These are phyloP conservation scores for Phoebastria nigripes DNA, from an alignment of 2,797 vertebrate species.

Conservation along the genomic window DNA sequence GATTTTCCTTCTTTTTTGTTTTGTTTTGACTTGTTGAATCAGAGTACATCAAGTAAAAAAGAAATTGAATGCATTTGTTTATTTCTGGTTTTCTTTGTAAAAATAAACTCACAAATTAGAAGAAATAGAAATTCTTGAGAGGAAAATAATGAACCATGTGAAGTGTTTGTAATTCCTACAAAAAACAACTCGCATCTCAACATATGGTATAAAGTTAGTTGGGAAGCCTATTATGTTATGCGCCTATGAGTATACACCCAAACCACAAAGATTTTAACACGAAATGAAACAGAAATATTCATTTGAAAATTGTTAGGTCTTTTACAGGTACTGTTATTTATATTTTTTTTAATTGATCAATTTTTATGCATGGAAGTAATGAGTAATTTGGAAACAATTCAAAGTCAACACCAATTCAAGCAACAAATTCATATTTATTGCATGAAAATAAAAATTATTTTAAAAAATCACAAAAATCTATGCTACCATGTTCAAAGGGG, in stretches of 20 bases:
- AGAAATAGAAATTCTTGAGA: neutral
- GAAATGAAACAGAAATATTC: neutral
- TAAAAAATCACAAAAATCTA: neutral
- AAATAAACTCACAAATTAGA: neutral
- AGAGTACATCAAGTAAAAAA: neutral
- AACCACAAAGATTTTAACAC: neutral
- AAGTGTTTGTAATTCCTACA: neutral
- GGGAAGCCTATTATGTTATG: neutral
- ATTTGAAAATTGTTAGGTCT: neutral
- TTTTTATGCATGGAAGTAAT: conserved; percentile 21
- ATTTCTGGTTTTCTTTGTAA: neutral
- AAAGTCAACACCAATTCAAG: neutral
- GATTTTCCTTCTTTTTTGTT: neutral
- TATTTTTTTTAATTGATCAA: neutral
- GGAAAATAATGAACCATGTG: neutral
- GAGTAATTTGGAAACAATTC: neutral
- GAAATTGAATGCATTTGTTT: neutral
- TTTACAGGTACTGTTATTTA: neutral
- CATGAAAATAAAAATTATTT: neutral
- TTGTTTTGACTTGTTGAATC: neutral
- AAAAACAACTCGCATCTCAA: neutral
- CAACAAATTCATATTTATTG: conserved; percentile 9
- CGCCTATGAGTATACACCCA: neutral
- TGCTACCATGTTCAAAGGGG: neutral
- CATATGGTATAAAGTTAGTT: neutral